Base-by-base conservation (phyloP, 1,140 invertebrate species). In the Cephus cinctus region DNA sequence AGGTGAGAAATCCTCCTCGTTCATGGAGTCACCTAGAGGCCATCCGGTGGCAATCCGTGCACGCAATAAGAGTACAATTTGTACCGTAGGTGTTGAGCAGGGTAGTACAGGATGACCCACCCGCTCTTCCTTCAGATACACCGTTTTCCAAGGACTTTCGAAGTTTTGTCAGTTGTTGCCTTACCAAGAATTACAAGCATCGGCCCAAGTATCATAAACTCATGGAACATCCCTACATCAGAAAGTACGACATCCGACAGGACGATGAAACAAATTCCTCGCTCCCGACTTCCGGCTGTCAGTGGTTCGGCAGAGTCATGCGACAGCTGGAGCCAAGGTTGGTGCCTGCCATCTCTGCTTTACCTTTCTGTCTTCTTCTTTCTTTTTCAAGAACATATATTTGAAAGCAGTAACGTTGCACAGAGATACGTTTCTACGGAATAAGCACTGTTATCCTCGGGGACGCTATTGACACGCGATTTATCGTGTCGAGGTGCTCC, bases 121-220 rank as follows among this genome's bases (percentile, higher is more conserved):
- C 85, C 2, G 82, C 82, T 54, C 77, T 96, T 56, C 92, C 96
- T 4, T 72, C 80, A n/a, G 84, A 86, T 46, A 78, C 82, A 54
- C 78, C 81, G 36, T 98, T 95, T 71, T 68, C 69, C 12, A 53
- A 61, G 27, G 74, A 75, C 25, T 76, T 75, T 51, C 57, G 69
- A 47, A 62, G 46, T 53, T 76, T 76, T 35, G 73, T 77, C n/a
- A 67, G 54, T 80, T 85, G 59, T 75, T 96, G 94, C 78, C 81
- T 98, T 67, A 93, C 87, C 56, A 98, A 98, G 79, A 89, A 98
- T 78, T 93, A 92, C 67, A 84, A 87, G 65, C 79, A 92, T 55
- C 83, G 97, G 52, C 96, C 96, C 43, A 98, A 98, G 77, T 98
- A 98, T 79, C 85, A 84, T 41, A 86, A 94, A 69, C 80, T 99